Evolutionary conservation across 2,113 vertebrate genomes (phyloP).

Genomic region (Odontophorus gujanensis): DNA sequence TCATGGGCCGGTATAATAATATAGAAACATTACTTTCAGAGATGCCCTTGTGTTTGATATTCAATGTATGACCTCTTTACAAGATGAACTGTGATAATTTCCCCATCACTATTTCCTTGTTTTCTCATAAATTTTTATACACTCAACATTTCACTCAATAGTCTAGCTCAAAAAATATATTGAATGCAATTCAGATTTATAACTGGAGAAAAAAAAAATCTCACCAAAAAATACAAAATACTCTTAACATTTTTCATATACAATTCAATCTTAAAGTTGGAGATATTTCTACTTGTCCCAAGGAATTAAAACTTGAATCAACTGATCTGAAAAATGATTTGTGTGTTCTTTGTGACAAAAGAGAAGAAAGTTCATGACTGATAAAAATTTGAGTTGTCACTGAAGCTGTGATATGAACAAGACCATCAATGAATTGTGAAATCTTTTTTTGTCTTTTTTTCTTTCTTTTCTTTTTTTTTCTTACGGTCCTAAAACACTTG

Average conservation of each 20-base stretch:
- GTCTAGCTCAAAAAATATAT: neutral
- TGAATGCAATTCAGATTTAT: neutral
- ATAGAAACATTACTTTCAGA: neutral
- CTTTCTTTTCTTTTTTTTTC: neutral
- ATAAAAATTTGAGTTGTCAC: neutral
- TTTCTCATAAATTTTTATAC: neutral
- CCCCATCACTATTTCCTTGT: rapidly evolving
- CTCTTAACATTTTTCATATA: neutral
- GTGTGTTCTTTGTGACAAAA: neutral
- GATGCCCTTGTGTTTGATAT: neutral
- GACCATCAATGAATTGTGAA: neutral
- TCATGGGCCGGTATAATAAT: neutral
- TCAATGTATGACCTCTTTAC: neutral
- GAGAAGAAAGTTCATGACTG: neutral
- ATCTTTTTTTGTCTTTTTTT: neutral
- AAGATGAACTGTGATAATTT: neutral
- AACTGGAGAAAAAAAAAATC: neutral
- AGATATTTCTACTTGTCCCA: neutral
- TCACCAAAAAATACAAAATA: no score
- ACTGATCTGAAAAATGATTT: neutral
- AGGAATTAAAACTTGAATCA: neutral
- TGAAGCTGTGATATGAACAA: neutral
- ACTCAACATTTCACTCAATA: neutral
- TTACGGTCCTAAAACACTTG: neutral
- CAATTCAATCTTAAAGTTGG: neutral